A percentile compares a stretch with the other conserved stretches of the same genome.
phyloP scores from a whole-genome alignment of 2,888 invertebrate species.

The Frankliniella fusca region DNA sequence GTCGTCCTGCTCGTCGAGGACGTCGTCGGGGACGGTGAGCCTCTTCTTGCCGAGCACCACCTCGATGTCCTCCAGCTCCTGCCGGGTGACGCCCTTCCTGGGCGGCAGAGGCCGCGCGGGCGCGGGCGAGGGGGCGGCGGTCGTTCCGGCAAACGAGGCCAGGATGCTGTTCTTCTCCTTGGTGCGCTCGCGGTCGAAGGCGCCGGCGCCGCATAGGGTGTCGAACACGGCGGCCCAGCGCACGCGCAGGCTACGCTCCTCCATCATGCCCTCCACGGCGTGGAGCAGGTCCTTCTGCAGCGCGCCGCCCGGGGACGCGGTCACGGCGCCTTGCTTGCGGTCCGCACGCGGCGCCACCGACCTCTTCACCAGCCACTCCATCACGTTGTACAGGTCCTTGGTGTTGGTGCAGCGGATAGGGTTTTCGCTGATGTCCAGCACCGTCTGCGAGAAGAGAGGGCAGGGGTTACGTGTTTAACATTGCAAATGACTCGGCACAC shows the following conservation, averaged over 20 bases:
- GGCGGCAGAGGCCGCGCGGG: background rate
- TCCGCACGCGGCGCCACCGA: conserved; percentile 8
- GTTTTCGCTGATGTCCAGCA: conserved; percentile 61
- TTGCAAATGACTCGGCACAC: background rate
- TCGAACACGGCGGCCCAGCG: conserved; percentile 6
- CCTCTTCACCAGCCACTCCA: conserved; percentile 54
- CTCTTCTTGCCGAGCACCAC: background rate
- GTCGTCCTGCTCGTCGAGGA: background rate
- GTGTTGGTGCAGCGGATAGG: conserved; percentile 64
- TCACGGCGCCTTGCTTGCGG: background rate
- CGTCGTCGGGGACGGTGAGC: background rate
- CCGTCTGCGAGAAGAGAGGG: conserved; percentile 36
- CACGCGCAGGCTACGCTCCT: background rate
- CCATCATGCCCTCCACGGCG: background rate
- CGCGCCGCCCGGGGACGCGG: background rate
- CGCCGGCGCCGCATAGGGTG: background rate
- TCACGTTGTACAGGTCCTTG: conserved; percentile 61
- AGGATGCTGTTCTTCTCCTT: background rate
- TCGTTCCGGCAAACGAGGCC: background rate
- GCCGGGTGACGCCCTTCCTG: background rate
- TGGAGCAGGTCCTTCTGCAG: background rate
- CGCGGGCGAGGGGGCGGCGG: background rate
- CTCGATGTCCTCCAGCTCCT: conserved; percentile 1
- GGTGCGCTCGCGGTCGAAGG: background rate
- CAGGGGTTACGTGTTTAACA: background rate